Base-by-base conservation (phyloP, 2,888 invertebrate species). In the Mesoligia furuncula region DNA sequence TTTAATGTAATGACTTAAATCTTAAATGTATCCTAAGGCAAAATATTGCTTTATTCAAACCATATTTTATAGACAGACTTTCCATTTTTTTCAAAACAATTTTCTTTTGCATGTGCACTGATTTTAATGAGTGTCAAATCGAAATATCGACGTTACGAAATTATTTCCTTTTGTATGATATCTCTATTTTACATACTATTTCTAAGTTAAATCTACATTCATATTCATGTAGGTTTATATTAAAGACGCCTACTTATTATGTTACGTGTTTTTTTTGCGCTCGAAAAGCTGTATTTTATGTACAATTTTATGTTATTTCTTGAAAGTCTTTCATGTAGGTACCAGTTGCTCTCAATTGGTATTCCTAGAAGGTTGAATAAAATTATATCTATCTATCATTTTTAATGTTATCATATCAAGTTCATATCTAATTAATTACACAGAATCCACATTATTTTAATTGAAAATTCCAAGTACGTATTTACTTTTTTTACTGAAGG, bases 321-420 rank as follows among this genome's bases (percentile, higher is more conserved):
- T 62, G 8, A 42, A 70, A 77, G n/a, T 65, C 39, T 69, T 69
- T 73, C 31, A 45, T 36, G 17, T n/a, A n/a, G n/a, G n/a, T 51
- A 69, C 24, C 24, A 24, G n/a, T 27, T 45, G 15, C 36, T 36
- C 36, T 36, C 36, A 36, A 42, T 20, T 64, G 7, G 39, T 73
- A 79, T 79, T 73, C 39, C 9, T 39, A 73, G 39, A 79, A 78
- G 27, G 36, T 45, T 8, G 15, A 75, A 15, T 36, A 45, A 67
- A 61, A 42, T 62, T 0, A 45, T 61, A 61, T 36, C 42, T 15
- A 51, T 13, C 42, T 17, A 20, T 66, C 6, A 0, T 61, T 67
- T 66, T n/a, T 15, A 66, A 75, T 45, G 1, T n/a, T n/a, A n/a
- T n/a, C n/a, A n/a, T n/a, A n/a, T n/a, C n/a, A n/a, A n/a, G n/a